phyloP scores from a whole-genome alignment of 2,888 invertebrate genomes.

The Polydrusus pterygomalis region DNA sequence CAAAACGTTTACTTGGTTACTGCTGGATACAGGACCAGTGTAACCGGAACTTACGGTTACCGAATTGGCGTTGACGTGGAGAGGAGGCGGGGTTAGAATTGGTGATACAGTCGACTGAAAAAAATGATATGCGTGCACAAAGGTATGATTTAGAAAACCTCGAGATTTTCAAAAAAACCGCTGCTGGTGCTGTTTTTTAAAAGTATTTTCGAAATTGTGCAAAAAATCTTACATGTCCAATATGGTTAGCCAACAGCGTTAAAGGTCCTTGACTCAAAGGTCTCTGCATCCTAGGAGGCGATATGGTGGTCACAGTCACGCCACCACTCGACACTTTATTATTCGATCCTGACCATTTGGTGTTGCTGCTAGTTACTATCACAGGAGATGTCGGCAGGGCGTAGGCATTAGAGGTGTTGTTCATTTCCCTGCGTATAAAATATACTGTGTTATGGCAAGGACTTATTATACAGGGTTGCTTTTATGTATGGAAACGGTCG shows the following conservation, averaged over 20 bases:
- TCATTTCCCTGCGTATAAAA: slow-evolving; percentile 74
- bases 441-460: too few species aligned
- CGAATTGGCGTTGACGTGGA: slow-evolving; percentile 62
- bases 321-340: slow-evolving; percentile 75
- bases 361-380: slow-evolving; percentile 72
- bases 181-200: too few species aligned
- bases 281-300: slow-evolving; percentile 73
- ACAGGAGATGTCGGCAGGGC: slow-evolving; percentile 69
- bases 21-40: slow-evolving; percentile 65
- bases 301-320: slow-evolving; percentile 80
- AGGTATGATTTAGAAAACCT: too few species aligned
- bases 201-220: too few species aligned
- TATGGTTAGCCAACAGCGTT: slow-evolving; percentile 64
- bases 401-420: slow-evolving; percentile 65
- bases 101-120: slow-evolving; percentile 36
- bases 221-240: slow-evolving; percentile 64
- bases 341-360: slow-evolving; percentile 74
- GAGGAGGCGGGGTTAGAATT: slow-evolving; percentile 57
- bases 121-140: neutral
- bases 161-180: too few species aligned
- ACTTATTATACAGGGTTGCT: too few species aligned
- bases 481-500: too few species aligned
- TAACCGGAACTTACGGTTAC: slow-evolving; percentile 70
- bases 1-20: slow-evolving; percentile 69
- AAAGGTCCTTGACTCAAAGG: slow-evolving; percentile 76